Evolutionary conservation across 2,113 vertebrate genomes (phyloP), one percentile per base, ranked within the genome.

Genomic region (Cyrtonyx montezumae): DNA sequence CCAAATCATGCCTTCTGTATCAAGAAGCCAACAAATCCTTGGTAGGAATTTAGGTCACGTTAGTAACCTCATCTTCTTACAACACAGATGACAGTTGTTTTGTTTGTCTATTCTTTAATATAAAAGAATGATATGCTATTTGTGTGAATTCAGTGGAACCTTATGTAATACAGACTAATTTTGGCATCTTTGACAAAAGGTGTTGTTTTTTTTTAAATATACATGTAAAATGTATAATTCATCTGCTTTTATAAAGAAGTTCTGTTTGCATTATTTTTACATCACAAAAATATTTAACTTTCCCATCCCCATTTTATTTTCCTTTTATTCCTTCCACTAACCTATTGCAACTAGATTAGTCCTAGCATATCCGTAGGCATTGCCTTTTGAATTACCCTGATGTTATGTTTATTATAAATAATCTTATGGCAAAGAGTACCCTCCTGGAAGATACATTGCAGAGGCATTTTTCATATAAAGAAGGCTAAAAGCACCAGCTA

Each of bases 241-340:
- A 75, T 13, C n/a, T 59, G 61, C 61, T 45, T 59, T 28, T 18
- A 59, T 11, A 59, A 25, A 13, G 42, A n/a, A 51, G 21, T 26
- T 65, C 37, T n/a, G 10, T 46, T 87, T 0, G 0, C 26, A 36
- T 7, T 0, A 36, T 34, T 59, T 20, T 32, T 56, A 32, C 9
- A 32, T 32, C 30, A 56, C 15, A n/a, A 55, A 73, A 70, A 53
- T 67, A 74, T 23, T 69, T 74, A 46, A 40, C 14, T 43, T 21
- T 46, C 10, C 36, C 26, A 40, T 46, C 8, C 25, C 13, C 49
- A 26, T 46, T 9, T 70, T 17, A 22, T 5, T 66, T 85, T 43
- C 22, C 45, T 75, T 79, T 48, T 63, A 1, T 74, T 45, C 55
- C 25, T 74, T 58, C 36, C 28, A 32, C 12, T 2, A 1, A 71